Evolutionary conservation across 2,797 vertebrate genomes (phyloP).

Genomic region (Alosa sapidissima): DNA sequence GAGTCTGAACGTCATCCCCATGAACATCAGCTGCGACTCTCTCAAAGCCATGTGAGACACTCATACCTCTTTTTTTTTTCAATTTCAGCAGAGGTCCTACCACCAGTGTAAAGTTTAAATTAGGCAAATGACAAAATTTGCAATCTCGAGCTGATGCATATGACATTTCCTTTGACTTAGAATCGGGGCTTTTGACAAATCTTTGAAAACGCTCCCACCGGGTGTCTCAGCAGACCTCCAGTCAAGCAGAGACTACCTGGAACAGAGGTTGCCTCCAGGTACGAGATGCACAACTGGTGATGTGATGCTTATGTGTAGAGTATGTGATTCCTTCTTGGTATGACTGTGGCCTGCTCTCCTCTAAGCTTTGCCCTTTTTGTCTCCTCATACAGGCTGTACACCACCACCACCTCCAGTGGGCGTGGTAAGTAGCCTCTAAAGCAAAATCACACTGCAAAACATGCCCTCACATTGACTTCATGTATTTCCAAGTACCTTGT

Average conservation of each 20-base stretch:
- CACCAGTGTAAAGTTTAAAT: neutral
- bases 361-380: neutral
- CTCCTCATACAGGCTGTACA: neutral
- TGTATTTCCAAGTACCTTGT: no score
- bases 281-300: neutral
- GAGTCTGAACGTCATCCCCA: slow-evolving; percentile 49
- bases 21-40: slow-evolving; percentile 53
- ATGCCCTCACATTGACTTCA: neutral
- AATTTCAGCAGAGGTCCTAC: neutral
- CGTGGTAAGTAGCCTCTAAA: neutral
- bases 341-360: neutral
- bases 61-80: neutral
- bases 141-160: neutral
- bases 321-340: neutral
- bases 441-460: neutral
- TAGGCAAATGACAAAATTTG: neutral
- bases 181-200: slow-evolving; percentile 43
- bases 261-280: slow-evolving; percentile 40
- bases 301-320: neutral
- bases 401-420: neutral
- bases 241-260: slow-evolving; percentile 42
- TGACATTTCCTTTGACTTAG: slow-evolving; percentile 38
- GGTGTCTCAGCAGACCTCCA: slow-evolving; percentile 6
- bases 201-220: slow-evolving; percentile 43
- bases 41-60: slow-evolving; percentile 54